Evolutionary conservation across 2,797 vertebrate genomes (phyloP).

Genomic region (Muraenolepis orangiensis): DNA sequence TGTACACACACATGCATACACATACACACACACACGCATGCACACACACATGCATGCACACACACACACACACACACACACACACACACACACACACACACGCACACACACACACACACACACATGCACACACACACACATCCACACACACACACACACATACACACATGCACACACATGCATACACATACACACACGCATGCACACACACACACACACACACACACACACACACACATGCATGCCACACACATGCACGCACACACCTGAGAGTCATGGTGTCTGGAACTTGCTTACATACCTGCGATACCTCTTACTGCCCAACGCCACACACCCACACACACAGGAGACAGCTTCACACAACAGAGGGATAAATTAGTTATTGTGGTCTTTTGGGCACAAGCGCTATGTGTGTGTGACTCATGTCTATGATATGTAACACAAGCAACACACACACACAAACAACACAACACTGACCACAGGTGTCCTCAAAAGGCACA

Average conservation of each 20-base stretch:
- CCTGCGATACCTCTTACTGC: constrained; percentile 51
- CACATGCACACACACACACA: no score
- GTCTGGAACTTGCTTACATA: constrained; percentile 59
- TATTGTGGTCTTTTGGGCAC: constrained; percentile 46
- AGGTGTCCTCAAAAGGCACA: no score
- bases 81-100: no score
- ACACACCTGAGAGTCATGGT: constrained; percentile 57
- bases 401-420: background rate
- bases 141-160: no score
- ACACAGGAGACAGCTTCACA: no score
- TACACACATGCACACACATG: background rate
- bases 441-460: background rate
- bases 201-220: no score
- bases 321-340: constrained; percentile 28
- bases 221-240: background rate
- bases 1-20: background rate
- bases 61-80: background rate
- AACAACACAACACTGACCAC: background rate
- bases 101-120: no score
- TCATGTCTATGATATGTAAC: constrained; percentile 16
- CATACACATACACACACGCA: constrained; percentile 7
- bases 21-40: background rate
- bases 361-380: constrained; percentile 41
- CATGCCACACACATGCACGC: constrained; percentile 5
- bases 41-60: background rate